These are phyloP conservation scores for Rousettus madagascariensis DNA, from an alignment of 2,797 vertebrate species.

Conservation along the genomic window DNA sequence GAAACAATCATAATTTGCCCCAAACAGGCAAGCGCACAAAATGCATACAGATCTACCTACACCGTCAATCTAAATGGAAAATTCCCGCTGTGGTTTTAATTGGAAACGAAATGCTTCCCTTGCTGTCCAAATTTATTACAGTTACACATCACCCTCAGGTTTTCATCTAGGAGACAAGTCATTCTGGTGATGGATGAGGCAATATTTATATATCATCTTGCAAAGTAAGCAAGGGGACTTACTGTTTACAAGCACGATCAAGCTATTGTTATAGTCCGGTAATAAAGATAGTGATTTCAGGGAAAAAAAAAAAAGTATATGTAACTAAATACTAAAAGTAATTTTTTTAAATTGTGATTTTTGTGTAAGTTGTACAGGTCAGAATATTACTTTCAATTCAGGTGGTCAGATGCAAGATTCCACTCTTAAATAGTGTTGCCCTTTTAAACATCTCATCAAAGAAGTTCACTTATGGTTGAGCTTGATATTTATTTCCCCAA, in stretches of 20 bases:
- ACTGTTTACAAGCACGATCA: slow-evolving; percentile 14
- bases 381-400: background rate
- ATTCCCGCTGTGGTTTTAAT: slow-evolving; percentile 62
- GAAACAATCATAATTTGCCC: background rate
- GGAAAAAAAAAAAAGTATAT: background rate
- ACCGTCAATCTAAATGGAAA: slow-evolving; percentile 6
- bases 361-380: background rate
- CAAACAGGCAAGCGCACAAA: background rate
- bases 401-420: background rate
- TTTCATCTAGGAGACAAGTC: slow-evolving; percentile 61
- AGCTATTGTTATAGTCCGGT: background rate
- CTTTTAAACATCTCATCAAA: background rate
- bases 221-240: slow-evolving; percentile 65
- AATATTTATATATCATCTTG: slow-evolving; percentile 70
- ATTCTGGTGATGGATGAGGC: slow-evolving; percentile 62
- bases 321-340: background rate
- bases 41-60: background rate
- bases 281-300: slow-evolving; percentile 10
- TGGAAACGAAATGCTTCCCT: slow-evolving; percentile 42
- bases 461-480: background rate
- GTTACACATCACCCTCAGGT: slow-evolving; percentile 53
- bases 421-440: background rate
- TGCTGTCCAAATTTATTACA: slow-evolving; percentile 60
- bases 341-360: background rate
- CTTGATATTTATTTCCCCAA: background rate